Evolutionary conservation across 2,113 vertebrate species (phyloP).

Genomic region (Gadus macrocephalus): DNA sequence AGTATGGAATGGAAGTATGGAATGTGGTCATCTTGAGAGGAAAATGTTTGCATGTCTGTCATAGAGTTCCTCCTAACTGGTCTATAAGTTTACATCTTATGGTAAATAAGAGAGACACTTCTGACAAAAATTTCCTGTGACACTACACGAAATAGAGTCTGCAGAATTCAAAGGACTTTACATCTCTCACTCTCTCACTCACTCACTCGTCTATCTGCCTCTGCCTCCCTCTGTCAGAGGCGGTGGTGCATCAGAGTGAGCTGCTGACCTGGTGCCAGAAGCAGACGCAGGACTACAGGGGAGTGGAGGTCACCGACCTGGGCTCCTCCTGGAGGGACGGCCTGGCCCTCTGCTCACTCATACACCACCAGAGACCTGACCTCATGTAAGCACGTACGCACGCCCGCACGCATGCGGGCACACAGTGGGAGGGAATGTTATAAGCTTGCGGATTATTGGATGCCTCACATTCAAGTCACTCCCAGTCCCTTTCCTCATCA

Average conservation of each 20-base stretch:
- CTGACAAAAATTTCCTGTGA: no score
- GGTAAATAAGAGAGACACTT: no score
- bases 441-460: background rate
- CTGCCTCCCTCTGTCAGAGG: conserved; percentile 72
- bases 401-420: no score
- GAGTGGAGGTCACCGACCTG: conserved; percentile 79
- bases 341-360: conserved; percentile 88
- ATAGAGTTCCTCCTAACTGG: no score
- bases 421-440: background rate
- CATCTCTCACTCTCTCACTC: background rate
- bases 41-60: no score
- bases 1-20: no score
- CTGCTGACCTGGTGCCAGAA: conserved; percentile 94
- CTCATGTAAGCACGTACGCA: conserved; percentile 70
- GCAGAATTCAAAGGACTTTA: background rate
- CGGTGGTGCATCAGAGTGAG: conserved; percentile 81
- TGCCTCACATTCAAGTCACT: no score
- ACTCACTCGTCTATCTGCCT: background rate
- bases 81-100: no score
- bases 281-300: conserved; percentile 85
- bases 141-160: background rate
- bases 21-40: no score
- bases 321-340: conserved; percentile 87
- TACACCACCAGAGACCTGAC: conserved; percentile 87
- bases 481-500: no score